phyloP scores from a whole-genome alignment of 2,888 invertebrate species.

The Cryptus viduatorius region DNA sequence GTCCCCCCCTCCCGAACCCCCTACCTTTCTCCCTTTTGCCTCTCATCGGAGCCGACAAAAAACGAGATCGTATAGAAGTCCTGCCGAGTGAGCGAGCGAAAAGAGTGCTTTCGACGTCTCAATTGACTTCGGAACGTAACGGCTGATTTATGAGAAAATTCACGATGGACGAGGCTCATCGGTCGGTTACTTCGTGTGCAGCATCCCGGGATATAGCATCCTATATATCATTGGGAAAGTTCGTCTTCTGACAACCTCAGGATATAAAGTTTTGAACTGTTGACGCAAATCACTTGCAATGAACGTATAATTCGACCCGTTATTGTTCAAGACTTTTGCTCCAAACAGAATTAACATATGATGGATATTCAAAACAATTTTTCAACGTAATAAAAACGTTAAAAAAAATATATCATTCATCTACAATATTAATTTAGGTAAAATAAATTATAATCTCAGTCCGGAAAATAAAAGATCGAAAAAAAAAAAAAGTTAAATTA shows the following conservation, averaged over 20 bases:
- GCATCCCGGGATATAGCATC: neutral
- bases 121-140: constrained; percentile 78
- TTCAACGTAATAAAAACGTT: too few species aligned
- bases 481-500: too few species aligned
- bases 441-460: too few species aligned
- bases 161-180: constrained; percentile 56
- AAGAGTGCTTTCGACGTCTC: constrained; percentile 82
- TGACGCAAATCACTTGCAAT: neutral
- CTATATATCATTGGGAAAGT: constrained; percentile 47
- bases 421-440: too few species aligned
- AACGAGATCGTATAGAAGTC: constrained; percentile 12
- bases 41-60: neutral
- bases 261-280: constrained; percentile 36
- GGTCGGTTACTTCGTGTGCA: constrained; percentile 31
- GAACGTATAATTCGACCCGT: too few species aligned
- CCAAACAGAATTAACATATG: too few species aligned
- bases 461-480: too few species aligned
- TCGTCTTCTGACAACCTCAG: constrained; percentile 25
- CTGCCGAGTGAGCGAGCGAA: constrained; percentile 66
- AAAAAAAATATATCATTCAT: too few species aligned
- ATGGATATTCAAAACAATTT: too few species aligned
- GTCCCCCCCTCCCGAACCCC: neutral
- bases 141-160: constrained; percentile 79
- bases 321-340: too few species aligned
- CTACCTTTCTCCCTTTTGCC: neutral